Base-by-base conservation (phyloP, 1,140 invertebrate species). In the Cheumatopsyche charites region DNA sequence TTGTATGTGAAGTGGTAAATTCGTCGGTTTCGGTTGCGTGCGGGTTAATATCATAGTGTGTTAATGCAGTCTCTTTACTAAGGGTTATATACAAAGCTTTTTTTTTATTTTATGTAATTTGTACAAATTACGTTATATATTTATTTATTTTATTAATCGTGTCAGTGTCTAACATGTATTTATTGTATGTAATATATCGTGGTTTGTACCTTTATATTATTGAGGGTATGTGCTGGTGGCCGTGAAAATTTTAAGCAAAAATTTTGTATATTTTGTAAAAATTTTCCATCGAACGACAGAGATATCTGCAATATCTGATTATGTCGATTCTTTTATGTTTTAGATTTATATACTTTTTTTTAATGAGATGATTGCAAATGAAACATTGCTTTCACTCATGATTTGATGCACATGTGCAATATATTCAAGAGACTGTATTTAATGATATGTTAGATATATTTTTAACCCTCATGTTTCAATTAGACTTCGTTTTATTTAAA, bases 221-320 rank as follows among this genome's bases (percentile, higher is more conserved):
- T 78, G 81, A 78, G 87, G 86, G 87, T 87, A 88, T 88, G 87
- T 88, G 86, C 84, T 86, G 86, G 87, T 87, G 85, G 82, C 82
- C 82, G 80, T 58, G 52, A 66, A 17, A 6, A 6, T 58, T 67
- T 67, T 47, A 67, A 63, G 62, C 36, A 25, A 63, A 11, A 19
- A 29, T 63, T 63, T 58, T 26, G 15, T 55, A 11, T 55, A 19
- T 19, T 55, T 55, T 36, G 29, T 36, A 36, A 36, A 4, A 4
- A 4, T 36, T 36, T 36, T 36, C 29, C 29, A 4, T 36, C 29
- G n/a, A n/a, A n/a, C n/a, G n/a, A 36, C 9, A 3, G 29, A 36
- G 29, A 49, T 49, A 67, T 67, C 63, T 47, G 36, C 63, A 47
- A 49, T 26, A 67, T 67, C 15, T 67, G 63, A 67, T 29, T 47